phyloP scores from a whole-genome alignment of 2,888 invertebrate species.

The Xestia ashworthii region DNA sequence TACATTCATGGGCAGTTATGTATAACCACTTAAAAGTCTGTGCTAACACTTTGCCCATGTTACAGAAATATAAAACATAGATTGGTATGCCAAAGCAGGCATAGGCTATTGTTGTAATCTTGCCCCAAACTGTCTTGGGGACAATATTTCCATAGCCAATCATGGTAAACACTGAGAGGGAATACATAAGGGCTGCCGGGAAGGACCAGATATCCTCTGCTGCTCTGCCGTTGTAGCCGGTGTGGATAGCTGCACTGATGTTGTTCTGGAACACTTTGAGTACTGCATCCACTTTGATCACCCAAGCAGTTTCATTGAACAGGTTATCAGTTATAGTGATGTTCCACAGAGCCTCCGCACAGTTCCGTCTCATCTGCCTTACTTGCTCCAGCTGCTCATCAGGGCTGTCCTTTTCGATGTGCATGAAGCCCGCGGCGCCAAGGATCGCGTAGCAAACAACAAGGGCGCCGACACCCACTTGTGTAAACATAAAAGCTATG shows the following conservation, averaged over 20 bases:
- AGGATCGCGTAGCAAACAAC: conserved; percentile 96
- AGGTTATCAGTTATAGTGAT: conserved; percentile 92
- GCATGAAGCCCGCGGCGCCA: conserved; percentile 95
- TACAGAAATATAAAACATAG: conserved; percentile 96
- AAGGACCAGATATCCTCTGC: conserved; percentile 95
- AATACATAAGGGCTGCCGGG: conserved; percentile 97
- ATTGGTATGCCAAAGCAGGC: conserved; percentile 97
- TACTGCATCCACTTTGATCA: conserved; percentile 90
- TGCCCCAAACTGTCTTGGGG: conserved; percentile 95
- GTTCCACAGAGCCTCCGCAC: conserved; percentile 93
- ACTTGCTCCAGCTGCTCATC: conserved; percentile 89
- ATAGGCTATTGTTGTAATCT: conserved; percentile 95
- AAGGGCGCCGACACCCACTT: conserved; percentile 96
- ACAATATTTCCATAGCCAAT: conserved; percentile 97
- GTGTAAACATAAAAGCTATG: conserved; percentile 97
- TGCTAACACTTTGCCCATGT: conserved; percentile 96
- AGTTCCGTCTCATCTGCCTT: conserved; percentile 88
- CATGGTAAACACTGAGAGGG: conserved; percentile 97
- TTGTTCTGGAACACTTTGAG: conserved; percentile 93
- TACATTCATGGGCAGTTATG: conserved; percentile 94
- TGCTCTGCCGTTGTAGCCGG: conserved; percentile 93
- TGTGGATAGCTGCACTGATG: conserved; percentile 92
- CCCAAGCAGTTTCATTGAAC: conserved; percentile 93
- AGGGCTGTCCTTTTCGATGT: conserved; percentile 93
- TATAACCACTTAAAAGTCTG: conserved; percentile 95